Base-by-base conservation (phyloP, 2,113 vertebrate species). In the Clarias magur region DNA sequence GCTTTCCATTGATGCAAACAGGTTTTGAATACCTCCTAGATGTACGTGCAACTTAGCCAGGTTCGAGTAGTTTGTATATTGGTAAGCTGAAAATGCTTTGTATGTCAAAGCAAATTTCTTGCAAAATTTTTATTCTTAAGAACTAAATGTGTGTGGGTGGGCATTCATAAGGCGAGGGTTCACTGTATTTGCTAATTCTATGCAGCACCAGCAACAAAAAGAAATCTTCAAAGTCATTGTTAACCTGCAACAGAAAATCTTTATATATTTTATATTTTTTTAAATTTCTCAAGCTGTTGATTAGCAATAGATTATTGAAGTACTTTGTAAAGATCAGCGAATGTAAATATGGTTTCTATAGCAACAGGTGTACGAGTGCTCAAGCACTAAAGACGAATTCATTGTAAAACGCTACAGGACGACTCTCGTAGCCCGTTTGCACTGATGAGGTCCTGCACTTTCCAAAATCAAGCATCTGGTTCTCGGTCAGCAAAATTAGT, bases 381-480 rank as follows among this genome's bases (percentile, higher is more conserved):
- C 56, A 13, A 59, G 7, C 3, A 42, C 13, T 34, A 56, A 23
- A 68, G 12, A 3, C 10, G 62, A 54, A 12, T n/a, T 54, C 15
- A 68, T 12, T 68, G 48, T 48, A 54, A 48, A 30, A 27, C 21
- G 17, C 63, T 19, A 68, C 25, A 68, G 16, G 27, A 83, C 30
- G 63, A 4, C 60, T 68, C 42, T 30, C 42, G 54, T 54, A 6
- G n/a, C 8, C 19, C 10, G 59, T 60, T 60, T 60, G 17, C 19
- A 80, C n/a, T 57, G 54, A 57, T 10, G 16, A 57, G 13, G 76
- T 57, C 57, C 75, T 56, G 54, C 56, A 34, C 27, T 80, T 80
- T 60, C 57, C 57, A 80, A 59, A 17, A 4, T 10, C 79, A 25
- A 80, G 57, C 57, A 80, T 80, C 79, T 80, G 79, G 27, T 38